Evolutionary conservation across 2,113 vertebrate species (phyloP).

Genomic region (Lepidothrix coronata): DNA sequence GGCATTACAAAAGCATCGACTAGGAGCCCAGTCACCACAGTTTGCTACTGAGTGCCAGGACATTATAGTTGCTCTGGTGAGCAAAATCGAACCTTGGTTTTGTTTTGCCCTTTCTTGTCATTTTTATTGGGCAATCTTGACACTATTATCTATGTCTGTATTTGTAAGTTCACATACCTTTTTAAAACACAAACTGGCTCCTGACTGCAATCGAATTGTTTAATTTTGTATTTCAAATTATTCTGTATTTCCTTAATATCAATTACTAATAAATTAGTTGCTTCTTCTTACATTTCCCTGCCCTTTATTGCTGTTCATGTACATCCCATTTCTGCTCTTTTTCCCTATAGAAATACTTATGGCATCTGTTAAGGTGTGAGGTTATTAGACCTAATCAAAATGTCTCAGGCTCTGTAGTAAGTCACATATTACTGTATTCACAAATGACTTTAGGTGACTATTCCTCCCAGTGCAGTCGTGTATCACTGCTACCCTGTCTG

Average conservation of each 20-base stretch:
- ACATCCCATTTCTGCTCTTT: neutral
- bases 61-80: neutral
- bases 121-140: fast-evolving
- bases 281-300: neutral
- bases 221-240: neutral
- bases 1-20: neutral
- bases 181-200: neutral
- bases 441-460: neutral
- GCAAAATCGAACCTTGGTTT: neutral
- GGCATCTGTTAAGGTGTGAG: neutral
- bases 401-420: neutral
- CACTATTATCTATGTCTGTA: neutral
- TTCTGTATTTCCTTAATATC: neutral
- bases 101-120: neutral
- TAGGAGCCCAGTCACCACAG: neutral
- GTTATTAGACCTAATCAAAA: neutral
- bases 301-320: fast-evolving
- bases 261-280: neutral
- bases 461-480: neutral
- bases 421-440: neutral
- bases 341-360: neutral
- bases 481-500: neutral
- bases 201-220: neutral
- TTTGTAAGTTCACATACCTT: neutral
- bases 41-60: neutral